Percentiles rank a stretch among this genome's conserved stretches.
phyloP scores from a whole-genome alignment of 2,113 vertebrate genomes.

The Proteles cristata region DNA sequence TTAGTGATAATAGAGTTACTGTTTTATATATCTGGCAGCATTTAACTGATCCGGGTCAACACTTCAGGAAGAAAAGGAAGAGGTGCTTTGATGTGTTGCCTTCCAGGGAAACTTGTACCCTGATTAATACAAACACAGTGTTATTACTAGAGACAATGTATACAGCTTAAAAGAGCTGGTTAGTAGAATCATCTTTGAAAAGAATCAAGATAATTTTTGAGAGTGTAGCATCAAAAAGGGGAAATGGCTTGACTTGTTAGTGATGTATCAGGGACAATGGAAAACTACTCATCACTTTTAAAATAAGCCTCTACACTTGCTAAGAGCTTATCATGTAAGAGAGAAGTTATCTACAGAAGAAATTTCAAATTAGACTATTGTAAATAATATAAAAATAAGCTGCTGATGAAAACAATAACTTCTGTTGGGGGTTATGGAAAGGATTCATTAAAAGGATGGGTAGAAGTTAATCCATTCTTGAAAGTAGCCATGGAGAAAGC shows the following conservation, averaged over 20 bases:
- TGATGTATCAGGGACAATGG: neutral
- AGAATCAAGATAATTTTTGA: constrained; percentile 15
- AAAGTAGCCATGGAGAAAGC: neutral
- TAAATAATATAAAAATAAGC: neutral
- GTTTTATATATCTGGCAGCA: neutral
- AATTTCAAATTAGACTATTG: neutral
- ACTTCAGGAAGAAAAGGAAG: neutral
- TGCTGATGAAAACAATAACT: neutral
- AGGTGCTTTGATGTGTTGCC: neutral
- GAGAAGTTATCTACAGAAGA: neutral
- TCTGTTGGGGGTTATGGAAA: neutral
- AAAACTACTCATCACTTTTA: neutral
- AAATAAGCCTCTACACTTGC: neutral
- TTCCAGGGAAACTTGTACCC: neutral
- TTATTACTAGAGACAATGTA: neutral
- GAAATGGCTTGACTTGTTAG: neutral
- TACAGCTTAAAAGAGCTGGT: neutral
- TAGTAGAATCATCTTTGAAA: neutral
- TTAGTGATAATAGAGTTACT: neutral
- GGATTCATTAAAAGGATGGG: neutral
- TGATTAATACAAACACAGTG: neutral
- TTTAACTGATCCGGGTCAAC: neutral
- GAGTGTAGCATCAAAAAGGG: neutral
- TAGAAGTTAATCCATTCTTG: neutral
- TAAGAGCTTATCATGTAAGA: neutral